These are phyloP conservation scores for Diaphora mendica DNA, from an alignment of 2,888 invertebrate genomes.

Conservation along the genomic window DNA sequence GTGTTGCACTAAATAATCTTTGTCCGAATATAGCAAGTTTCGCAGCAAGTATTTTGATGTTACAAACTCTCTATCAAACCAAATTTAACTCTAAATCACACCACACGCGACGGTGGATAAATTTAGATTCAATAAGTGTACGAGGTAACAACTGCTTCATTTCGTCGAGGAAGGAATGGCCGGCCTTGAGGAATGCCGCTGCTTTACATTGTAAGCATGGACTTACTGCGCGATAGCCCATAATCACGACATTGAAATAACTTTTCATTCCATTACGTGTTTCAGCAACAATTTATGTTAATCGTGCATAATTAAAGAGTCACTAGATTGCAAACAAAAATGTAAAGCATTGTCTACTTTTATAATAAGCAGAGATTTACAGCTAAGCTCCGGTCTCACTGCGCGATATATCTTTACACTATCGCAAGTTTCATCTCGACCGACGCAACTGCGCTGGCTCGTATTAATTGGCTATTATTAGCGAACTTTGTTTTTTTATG, in stretches of 20 bases:
- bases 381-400: constrained; percentile 46
- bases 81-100: constrained; percentile 35
- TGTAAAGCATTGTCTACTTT: constrained; percentile 16
- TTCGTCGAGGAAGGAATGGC: constrained; percentile 66
- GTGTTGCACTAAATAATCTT: too few species aligned
- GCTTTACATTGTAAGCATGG: constrained; percentile 47
- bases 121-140: constrained; percentile 57
- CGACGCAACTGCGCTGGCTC: constrained; percentile 30
- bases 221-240: constrained; percentile 38
- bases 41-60: background rate
- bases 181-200: constrained; percentile 81
- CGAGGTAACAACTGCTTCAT: constrained; percentile 49
- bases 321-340: constrained; percentile 23
- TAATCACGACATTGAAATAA: constrained; percentile 30
- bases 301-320: constrained; percentile 8
- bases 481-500: constrained; percentile 34
- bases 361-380: constrained; percentile 42
- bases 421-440: constrained; percentile 63
- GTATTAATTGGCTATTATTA: constrained; percentile 51
- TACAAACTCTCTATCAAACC: constrained; percentile 15
- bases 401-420: constrained; percentile 52
- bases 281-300: background rate
- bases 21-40: too few species aligned
- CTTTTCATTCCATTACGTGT: constrained; percentile 20
- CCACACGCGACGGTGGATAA: constrained; percentile 31